Base-by-base conservation (phyloP, 2,888 invertebrate genomes). In the Drosophila flavopinicola region DNA sequence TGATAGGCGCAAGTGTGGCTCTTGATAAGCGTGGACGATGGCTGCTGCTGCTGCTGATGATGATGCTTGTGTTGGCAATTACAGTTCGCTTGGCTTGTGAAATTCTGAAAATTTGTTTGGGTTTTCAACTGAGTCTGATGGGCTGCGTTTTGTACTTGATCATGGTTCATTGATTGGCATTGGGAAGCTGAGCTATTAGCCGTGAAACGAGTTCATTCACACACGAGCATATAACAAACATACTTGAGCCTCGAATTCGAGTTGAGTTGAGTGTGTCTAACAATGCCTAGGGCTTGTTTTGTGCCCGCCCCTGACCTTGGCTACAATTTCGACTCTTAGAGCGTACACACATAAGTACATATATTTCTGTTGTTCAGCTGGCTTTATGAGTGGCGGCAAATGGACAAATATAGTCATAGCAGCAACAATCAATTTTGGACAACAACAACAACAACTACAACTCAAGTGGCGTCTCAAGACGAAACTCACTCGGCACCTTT, bases 1-100 rank as follows among this genome's bases (percentile, higher is more conserved):
- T 90, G 87, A 76, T 89, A 90, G 71, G 90, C 88, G 80, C 90
- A 90, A 77, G 80, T 85, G 65, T 68, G 68, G 49, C 85, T 87
- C 66, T 84, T 84, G 69, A 83, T 86, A 35, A 83, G 68, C 49
- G 72, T 66, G 11, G 85, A 58, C 54, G 74, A 69, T 39, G 75
- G 75, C 29, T 74, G 74, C 10, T 77, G 71, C 9, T 75, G 82
- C 17, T 75, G 66, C 2, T 67, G 53, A 9, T 57, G 47, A 4
- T 64, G 61, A 25, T 69, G 52, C 6, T 53, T 67, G 53, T 73
- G 82, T 48, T 61, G 77, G 70, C 70, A 82, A 74, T 79, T 88
- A 74, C 85, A 85, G 72, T 77, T 87, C 69, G 76, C 54, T 73
- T 74, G 67, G 66, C 75, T 83, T 79, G 88, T 84, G 87, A 84